Conservation (phyloP, 2,797 vertebrate species). For the Crenuchus spilurus region DNA sequence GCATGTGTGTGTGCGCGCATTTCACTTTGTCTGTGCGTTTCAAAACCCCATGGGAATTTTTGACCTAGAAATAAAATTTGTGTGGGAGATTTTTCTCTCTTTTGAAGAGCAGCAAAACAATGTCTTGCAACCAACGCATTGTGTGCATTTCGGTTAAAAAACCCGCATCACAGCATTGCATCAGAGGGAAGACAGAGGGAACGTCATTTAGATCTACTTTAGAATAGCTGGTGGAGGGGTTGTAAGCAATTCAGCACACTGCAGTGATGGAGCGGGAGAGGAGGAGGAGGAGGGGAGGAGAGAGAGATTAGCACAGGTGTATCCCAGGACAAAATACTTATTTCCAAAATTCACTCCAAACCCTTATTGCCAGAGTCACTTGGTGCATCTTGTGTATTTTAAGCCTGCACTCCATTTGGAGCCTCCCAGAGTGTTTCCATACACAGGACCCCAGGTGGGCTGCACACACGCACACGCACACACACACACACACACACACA, state of each 20-base stretch:
- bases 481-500: no score
- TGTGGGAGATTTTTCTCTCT: constrained; percentile 75
- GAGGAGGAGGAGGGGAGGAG: not conserved
- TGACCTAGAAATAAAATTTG: constrained; percentile 77
- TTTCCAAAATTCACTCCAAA: constrained; percentile 43
- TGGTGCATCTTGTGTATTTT: constrained; percentile 33
- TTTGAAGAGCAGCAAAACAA: constrained; percentile 72
- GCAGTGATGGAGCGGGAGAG: constrained; percentile 1
- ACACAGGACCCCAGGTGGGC: constrained; percentile 45
- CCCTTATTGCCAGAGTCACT: constrained; percentile 47
- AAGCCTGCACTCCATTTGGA: constrained; percentile 43
- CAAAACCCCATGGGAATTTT: constrained; percentile 72
- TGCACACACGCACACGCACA: constrained; percentile 8
- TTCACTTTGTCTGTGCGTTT: constrained; percentile 69
- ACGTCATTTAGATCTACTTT: constrained; percentile 71
- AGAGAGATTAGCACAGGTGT: constrained; percentile 34
- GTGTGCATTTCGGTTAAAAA: constrained; percentile 68
- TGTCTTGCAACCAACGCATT: constrained; percentile 65
- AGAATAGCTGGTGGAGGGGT: constrained; percentile 36
- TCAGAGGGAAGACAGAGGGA: constrained; percentile 67
- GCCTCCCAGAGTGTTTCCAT: constrained; percentile 39
- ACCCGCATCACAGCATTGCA: constrained; percentile 68
- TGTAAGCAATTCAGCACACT: constrained; percentile 63
- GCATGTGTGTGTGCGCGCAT: constrained; percentile 44
- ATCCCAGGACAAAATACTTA: constrained; percentile 38